Evolutionary conservation across 2,888 invertebrate genomes (phyloP).

Genomic region (Trissonchulus latispiculum): DNA sequence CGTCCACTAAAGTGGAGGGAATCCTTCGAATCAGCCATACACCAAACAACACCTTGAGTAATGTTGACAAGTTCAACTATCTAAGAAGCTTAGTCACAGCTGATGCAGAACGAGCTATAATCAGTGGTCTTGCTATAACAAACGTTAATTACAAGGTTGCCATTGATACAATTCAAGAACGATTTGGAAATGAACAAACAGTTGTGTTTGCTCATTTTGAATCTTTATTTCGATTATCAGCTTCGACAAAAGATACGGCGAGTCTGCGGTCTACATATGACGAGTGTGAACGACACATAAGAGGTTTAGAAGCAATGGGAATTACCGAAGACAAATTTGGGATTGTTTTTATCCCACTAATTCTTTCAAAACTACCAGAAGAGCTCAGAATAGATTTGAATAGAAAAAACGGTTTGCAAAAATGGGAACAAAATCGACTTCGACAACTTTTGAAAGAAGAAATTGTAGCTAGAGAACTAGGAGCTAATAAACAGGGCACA

Average conservation of each 20-base stretch:
- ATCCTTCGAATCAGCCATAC: background rate
- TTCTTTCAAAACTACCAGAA: background rate
- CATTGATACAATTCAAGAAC: background rate
- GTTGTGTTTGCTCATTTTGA: constrained; percentile 12
- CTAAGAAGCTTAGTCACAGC: background rate
- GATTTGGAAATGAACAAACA: constrained; percentile 13
- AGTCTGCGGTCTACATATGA: constrained; percentile 6
- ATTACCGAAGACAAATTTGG: constrained; percentile 9
- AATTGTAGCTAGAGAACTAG: constrained; percentile 11
- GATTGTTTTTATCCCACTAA: background rate
- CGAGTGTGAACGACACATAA: constrained; percentile 15
- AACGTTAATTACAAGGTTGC: constrained; percentile 10
- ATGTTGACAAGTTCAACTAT: constrained; percentile 13
- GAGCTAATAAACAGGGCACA: background rate
- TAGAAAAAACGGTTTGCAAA: background rate
- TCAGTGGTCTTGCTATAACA: background rate
- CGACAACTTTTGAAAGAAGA: constrained; percentile 7
- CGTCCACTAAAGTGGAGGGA: constrained; percentile 8
- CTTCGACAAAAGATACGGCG: background rate
- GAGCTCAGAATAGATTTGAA: background rate
- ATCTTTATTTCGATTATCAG: background rate
- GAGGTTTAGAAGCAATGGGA: background rate
- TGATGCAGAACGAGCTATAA: background rate
- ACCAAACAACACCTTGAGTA: background rate
- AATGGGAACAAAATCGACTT: background rate